A percentile compares a stretch with the other conserved stretches of the same genome.
These are phyloP conservation scores for Cheiracanthium punctorium DNA, from an alignment of 2,888 invertebrate genomes.

Conservation along the genomic window DNA sequence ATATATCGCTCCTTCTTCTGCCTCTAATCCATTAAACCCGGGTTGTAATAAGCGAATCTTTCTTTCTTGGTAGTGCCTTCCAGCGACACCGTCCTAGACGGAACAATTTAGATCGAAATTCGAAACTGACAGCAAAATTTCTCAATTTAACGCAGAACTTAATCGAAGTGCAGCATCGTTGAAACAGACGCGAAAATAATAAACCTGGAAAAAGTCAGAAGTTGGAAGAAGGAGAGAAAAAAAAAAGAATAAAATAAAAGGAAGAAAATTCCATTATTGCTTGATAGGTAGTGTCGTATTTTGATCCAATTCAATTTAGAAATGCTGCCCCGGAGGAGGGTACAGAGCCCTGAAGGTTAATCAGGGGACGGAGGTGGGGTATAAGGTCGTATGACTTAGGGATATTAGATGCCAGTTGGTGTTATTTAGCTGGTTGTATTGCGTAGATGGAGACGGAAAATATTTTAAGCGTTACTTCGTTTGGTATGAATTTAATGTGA, in stretches of 20 bases:
- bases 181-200: conserved; percentile 20
- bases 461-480: too few relatives aligned
- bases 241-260: conserved; percentile 7
- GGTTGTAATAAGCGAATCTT: conserved; percentile 10
- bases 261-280: conserved; percentile 36
- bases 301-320: conserved; percentile 70
- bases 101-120: conserved; percentile 36
- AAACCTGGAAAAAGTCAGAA: conserved; percentile 15
- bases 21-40: neutral
- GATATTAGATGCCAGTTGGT: conserved; percentile 12
- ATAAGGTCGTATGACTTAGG: neutral
- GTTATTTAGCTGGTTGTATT: neutral
- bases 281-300: conserved; percentile 62
- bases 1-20: neutral
- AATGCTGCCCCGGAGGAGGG: neutral
- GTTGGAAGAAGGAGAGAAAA: neutral
- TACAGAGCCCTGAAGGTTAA: conserved; percentile 39
- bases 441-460: neutral
- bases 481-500: too few relatives aligned
- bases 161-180: conserved; percentile 55
- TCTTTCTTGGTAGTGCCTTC: conserved; percentile 9
- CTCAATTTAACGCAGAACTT: conserved; percentile 69
- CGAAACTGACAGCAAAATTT: conserved; percentile 63
- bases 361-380: conserved; percentile 27
- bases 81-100: conserved; percentile 30